Evolutionary conservation across 1,140 invertebrate genomes (phyloP).

Genomic region (Colletes gigas): DNA sequence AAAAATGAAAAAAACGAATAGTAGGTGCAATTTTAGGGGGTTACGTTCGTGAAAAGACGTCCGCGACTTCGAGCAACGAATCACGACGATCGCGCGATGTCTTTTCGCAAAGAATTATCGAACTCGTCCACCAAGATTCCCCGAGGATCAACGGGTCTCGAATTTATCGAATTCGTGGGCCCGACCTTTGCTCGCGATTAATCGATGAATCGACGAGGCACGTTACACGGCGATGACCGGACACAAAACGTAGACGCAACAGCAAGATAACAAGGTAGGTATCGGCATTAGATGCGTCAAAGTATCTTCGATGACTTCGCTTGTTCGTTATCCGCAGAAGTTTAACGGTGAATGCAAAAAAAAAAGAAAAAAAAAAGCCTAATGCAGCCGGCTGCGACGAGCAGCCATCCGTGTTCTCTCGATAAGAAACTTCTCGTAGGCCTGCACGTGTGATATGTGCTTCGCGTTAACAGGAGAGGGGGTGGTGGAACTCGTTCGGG

Average conservation of each 20-base stretch:
- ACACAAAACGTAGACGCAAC: background rate
- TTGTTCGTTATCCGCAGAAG: conserved; percentile 19
- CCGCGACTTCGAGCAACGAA: background rate
- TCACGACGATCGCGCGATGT: background rate
- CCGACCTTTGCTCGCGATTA: background rate
- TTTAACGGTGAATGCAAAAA: conserved; percentile 18
- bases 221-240: background rate
- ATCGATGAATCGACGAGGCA: conserved; percentile 1
- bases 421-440: conserved; percentile 43
- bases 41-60: conserved; percentile 8
- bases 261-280: conserved; percentile 32
- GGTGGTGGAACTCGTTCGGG: background rate
- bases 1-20: background rate
- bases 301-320: conserved; percentile 22
- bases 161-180: background rate
- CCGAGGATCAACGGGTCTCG: background rate
- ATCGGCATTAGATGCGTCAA: conserved; percentile 10
- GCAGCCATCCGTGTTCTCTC: conserved; percentile 24
- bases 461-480: conserved; percentile 25
- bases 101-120: conserved; percentile 12
- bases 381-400: conserved; percentile 14
- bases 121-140: conserved; percentile 4
- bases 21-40: conserved; percentile 17
- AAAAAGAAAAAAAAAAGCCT: background rate
- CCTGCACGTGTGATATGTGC: conserved; percentile 52